Evolutionary conservation across 2,888 invertebrate species (phyloP), one percentile per base, ranked within the genome.

Genomic region (Drosophila subsilvestris): DNA sequence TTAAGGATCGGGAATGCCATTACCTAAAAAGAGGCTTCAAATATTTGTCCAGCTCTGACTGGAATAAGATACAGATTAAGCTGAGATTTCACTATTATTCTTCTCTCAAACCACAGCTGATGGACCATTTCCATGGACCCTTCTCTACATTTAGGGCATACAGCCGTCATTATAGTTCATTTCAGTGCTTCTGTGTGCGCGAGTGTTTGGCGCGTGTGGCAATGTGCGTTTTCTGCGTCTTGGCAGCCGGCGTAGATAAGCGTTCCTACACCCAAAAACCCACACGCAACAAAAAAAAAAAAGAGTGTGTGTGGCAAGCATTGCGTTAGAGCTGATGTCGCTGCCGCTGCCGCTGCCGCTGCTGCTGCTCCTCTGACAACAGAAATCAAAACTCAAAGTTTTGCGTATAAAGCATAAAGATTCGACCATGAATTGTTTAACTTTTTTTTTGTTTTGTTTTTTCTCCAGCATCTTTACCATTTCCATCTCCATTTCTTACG

Each of bases 341-440:
- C 29, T 3, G n/a, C n/a, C n/a, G n/a, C n/a, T n/a, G 32, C 32
- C 5, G 2, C 32, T 14, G 12, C 12, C 4, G 32, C 32, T 14
- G 14, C 37, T 14, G 14, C 37, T n/a, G 7, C 14, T n/a, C 5
- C 37, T 60, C 54, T 65, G 68, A 68, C 78, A 77, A 62, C 63
- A 59, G 71, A 77, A 77, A 77, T 77, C 77, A 77, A 77, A 77
- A 62, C 68, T 65, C 71, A 77, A 70, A 77, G 67, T 77, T 76
- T 77, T 74, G 61, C 63, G 62, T 61, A 63, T 63, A 71, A 68
- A 79, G 55, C 70, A 62, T 74, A 67, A 62, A 79, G 66, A 55
- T 67, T 56, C 65, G 68, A 53, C 68, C 68, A 76, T 79, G 76
- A 76, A 74, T 76, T 79, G 67, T 63, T 74, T 54, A 74, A 76